Base-by-base conservation (phyloP, 2,797 vertebrate genomes). In the Pyrocephalus nanus region DNA sequence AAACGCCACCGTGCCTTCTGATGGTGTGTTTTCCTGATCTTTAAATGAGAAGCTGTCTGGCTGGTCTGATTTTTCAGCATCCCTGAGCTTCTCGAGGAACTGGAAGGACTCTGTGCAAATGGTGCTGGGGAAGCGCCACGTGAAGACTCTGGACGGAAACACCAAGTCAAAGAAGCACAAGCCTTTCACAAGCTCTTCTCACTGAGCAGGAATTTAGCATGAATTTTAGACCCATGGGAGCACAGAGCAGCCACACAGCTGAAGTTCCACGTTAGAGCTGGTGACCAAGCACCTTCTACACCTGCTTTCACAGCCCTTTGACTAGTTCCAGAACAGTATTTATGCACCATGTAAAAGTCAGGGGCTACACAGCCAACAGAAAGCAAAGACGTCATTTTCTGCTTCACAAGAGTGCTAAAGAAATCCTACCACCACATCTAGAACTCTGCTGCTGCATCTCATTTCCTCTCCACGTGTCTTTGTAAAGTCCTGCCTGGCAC, bases 61-160 rank as follows among this genome's bases (percentile, higher is more conserved):
- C 79, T 96, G 91, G 92, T 98, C 96, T 32, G 97, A 97, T 55
- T 45, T 93, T 64, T 98, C 97, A 0, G 93, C 97, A 48, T 96
- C 86, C 16, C 96, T 96, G 8, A 99, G 95, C 51, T 53, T 97
- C 83, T 97, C 96, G 7, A 99, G 69, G 96, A 99, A 99, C 93
- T 98, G 97, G 95, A 98, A 98, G 3, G 98, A 97, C 27, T 99
- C 99, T 0, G 98, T 98, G 96, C 98, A 99, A 53, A 99, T 85
- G 2, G 97, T 96, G 69, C 97, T 97, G 10, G 99, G 99, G 94
- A 99, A 99, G 8, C 99, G 98, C 98, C 99, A 99, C 0, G 98
- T 98, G 57, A 99, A 99, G 73, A 98, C 97, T 96, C 99, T 99
- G 95, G 40, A 69, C 32, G 78, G 30, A 75, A 61, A 15, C 43